Base-by-base conservation (phyloP, 2,113 vertebrate genomes). In the Chloroceryle aenea region DNA sequence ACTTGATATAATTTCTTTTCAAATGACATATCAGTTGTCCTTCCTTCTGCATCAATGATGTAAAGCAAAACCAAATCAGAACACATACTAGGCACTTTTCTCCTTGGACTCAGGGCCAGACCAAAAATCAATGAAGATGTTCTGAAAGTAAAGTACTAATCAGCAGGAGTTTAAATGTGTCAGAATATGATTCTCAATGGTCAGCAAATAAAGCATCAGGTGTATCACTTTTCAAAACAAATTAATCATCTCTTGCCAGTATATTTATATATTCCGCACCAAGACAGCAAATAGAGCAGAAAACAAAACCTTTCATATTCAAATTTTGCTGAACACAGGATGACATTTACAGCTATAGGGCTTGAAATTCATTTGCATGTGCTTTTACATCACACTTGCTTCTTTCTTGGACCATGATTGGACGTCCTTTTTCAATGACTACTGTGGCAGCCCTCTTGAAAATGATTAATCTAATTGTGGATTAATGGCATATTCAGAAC, bases 251-350 rank as follows among this genome's bases (percentile, higher is more conserved):
- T 67, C 16, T 71, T 94, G 40, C 19, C 12, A 25, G 26, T 85
- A 27, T 64, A 72, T 87, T 89, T 75, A 30, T 68, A 66, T 90
- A 9, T 88, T 84, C 56, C 56, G 36, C 61, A 84, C 43, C 55
- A 86, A 75, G 82, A 85, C 12, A 92, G 43, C 43, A 96, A 93
- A 84, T 82, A 81, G 85, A 94, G 69, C 73, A 90, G 93, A 95
- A 96, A 89, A 78, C 2, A 3, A 90, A 95, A 71, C 75, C 52
- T 80, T 87, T 86, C 79, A 14, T 61, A 75, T 66, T 78, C 63
- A 85, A 62, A 6, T 89, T 93, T 94, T 79, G 69, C 29, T 36
- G 32, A 78, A 89, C 81, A 83, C 36, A 68, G 23, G 14, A 85
- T 88, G 73, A 90, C 86, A 81, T 59, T 89, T 90, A 47, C 66